Base-by-base conservation (phyloP, 2,113 vertebrate genomes). In the Grammomys surdaster region DNA sequence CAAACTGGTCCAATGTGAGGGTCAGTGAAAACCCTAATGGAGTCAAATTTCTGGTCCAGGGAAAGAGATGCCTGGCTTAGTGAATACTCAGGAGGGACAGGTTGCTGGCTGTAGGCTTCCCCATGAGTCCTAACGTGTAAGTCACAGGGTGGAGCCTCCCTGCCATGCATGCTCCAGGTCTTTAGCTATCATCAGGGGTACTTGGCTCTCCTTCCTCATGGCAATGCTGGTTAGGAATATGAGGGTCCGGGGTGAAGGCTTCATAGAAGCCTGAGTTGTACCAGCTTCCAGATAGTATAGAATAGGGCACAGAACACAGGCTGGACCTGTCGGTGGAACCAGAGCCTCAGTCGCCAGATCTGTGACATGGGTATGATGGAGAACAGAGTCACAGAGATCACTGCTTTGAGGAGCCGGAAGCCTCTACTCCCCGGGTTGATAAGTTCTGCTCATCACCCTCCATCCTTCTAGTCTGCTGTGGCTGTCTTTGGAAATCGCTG, bases 161-260 rank as follows among this genome's bases (percentile, higher is more conserved):
- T 16, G 67, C 56, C 20, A 63, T 9, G 28, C 46, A 33, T 0
- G 0, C 46, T 36, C 65, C 7, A 1, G 3, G 3, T 19, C 10
- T 24, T 19, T n/a, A 70, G 67, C 19, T 88, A 36, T 88, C 81
- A 33, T 14, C 26, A 24, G 13, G 75, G 58, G 28, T 36, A 40
- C 13, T 85, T 1, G 51, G 43, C 67, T 63, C 48, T 85, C n/a
- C 46, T 17, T 5, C 19, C 36, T 72, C 63, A n/a, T 40, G 51
- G 33, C 0, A 3, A n/a, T 5, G 1, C n/a, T 84, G 56, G 9
- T 77, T 76, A 56, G 33, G 73, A 46, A 13, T 33, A 24, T 13
- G 0, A 76, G 87, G 82, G 48, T 46, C 48, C 76, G 11, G 43
- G 24, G 43, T 22, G 63, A 43, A 80, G 31, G 24, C 22, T 13